These are phyloP conservation scores for Peromyscus aztecus DNA, from an alignment of 2,797 vertebrate species.

Conservation along the genomic window DNA sequence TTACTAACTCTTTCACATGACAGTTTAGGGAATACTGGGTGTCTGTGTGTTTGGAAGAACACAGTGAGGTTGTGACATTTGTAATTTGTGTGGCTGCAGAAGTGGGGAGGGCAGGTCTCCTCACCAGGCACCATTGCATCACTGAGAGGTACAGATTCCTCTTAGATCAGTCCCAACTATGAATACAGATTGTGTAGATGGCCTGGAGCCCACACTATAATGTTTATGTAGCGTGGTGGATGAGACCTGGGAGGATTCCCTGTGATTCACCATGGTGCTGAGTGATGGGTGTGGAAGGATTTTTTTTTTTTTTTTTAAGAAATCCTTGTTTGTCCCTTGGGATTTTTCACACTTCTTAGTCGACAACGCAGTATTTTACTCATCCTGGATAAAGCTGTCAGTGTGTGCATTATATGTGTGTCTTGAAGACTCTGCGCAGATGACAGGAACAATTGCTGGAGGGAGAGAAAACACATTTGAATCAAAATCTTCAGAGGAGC, in stretches of 20 bases:
- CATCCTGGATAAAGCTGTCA: conserved; percentile 85
- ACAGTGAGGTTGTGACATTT: background rate
- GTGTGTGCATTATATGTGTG: conserved; percentile 75
- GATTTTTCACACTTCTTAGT: conserved; percentile 80
- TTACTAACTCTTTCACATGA: background rate
- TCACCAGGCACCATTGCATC: background rate
- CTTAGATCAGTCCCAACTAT: background rate
- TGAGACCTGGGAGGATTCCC: conserved; percentile 75
- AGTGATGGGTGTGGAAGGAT: conserved; percentile 46
- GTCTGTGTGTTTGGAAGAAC: background rate
- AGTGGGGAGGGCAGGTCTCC: background rate
- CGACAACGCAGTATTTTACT: conserved; percentile 83
- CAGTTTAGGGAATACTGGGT: background rate
- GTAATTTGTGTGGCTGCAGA: background rate
- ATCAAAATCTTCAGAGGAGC: conserved; percentile 83
- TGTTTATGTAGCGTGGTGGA: conserved; percentile 73
- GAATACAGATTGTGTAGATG: conserved; percentile 25
- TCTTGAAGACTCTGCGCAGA: conserved; percentile 85
- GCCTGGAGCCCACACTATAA: conserved; percentile 11
- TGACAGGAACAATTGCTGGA: conserved; percentile 86
- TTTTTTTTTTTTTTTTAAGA: conserved; percentile 53
- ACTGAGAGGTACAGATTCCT: background rate
- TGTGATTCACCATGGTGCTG: conserved; percentile 74
- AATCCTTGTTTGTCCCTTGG: conserved; percentile 76
- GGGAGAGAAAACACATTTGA: conserved; percentile 75